Evolutionary conservation across 2,113 vertebrate genomes (phyloP), one percentile per base, ranked within the genome.

Genomic region (Mixornis gularis): DNA sequence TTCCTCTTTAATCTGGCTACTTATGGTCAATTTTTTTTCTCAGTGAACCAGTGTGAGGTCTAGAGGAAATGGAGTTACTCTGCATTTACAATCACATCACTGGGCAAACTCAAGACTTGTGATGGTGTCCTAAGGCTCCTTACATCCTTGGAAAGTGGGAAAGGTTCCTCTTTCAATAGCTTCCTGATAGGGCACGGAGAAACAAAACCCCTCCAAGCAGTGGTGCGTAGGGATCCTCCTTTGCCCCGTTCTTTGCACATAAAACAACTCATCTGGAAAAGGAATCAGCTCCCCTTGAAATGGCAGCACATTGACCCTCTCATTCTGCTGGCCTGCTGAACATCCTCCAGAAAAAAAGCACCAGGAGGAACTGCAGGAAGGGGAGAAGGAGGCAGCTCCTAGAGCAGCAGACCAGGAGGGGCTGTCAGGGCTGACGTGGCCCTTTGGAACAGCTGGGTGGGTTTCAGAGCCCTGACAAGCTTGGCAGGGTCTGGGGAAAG

Each of bases 51-150:
- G 32, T 7, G 59, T 43, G 55, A 69, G 32, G 10, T 36, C 12
- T 48, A 58, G 34, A 87, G 41, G n/a, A 79, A 66, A 40, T 3
- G 32, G 74, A 55, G 55, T 91, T 94, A 88, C 68, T 90, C 90
- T 91, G 76, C 55, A 91, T 85, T 91, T 89, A 85, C 85, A 85
- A 0, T 29, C 44, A 34, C 2, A 5, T 9, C 78, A 13, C 32
- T 16, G 17, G 71, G 41, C 24, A 69, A 89, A 69, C 16, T 6
- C 34, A 82, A 51, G 34, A 8, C 14, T 91, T 5, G 0, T 38
- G 12, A 6, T 7, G 27, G 24, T 15, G 13, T 43, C 73, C 69
- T 64, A 10, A 56, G 44, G 36, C 21, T 60, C 58, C 41, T 56
- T 46, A 64, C 14, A 22, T 4, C 40, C 18, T 36, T 36, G 29